phyloP scores from a whole-genome alignment of 2,113 vertebrate genomes.

The Lucifuga dentata region DNA sequence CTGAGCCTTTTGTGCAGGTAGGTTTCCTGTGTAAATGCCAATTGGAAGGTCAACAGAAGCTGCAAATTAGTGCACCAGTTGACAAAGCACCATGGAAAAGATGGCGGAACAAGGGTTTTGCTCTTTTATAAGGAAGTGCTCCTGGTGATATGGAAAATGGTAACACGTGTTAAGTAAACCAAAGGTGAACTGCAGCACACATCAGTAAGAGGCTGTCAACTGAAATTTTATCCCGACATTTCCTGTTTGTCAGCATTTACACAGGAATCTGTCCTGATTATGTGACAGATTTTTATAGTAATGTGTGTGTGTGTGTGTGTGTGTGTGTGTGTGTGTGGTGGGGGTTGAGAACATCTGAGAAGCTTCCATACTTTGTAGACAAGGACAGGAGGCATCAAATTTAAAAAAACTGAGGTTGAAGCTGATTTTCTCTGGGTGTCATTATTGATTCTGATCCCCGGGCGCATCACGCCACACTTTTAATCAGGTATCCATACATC shows the following conservation, averaged over 20 bases:
- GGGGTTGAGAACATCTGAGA: conserved; percentile 3
- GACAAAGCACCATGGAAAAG: conserved; percentile 38
- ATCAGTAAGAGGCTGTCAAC: too few species aligned
- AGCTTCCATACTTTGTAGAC: conserved; percentile 37
- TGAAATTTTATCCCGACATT: background rate
- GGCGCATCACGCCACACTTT: conserved; percentile 32
- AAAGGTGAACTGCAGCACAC: conserved; percentile 26
- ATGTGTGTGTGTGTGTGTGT: background rate
- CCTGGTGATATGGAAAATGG: background rate
- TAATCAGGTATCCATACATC: conserved; percentile 66
- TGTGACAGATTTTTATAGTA: conserved; percentile 2
- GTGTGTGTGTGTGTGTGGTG: background rate
- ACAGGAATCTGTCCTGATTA: conserved; percentile 12
- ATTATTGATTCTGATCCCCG: conserved; percentile 66
- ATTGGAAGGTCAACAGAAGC: conserved; percentile 51
- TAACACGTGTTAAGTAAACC: conserved; percentile 1
- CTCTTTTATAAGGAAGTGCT: background rate
- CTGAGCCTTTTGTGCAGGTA: conserved; percentile 52
- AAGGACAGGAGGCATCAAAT: conserved; percentile 44
- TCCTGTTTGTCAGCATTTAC: conserved; percentile 9
- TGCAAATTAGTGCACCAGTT: conserved; percentile 14
- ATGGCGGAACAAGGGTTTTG: conserved; percentile 20
- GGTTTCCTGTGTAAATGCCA: conserved; percentile 59
- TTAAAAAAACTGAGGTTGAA: conserved; percentile 37
- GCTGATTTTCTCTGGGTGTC: conserved; percentile 58